Conservation (phyloP, 2,888 invertebrate genomes). For the Andrena praecox region DNA sequence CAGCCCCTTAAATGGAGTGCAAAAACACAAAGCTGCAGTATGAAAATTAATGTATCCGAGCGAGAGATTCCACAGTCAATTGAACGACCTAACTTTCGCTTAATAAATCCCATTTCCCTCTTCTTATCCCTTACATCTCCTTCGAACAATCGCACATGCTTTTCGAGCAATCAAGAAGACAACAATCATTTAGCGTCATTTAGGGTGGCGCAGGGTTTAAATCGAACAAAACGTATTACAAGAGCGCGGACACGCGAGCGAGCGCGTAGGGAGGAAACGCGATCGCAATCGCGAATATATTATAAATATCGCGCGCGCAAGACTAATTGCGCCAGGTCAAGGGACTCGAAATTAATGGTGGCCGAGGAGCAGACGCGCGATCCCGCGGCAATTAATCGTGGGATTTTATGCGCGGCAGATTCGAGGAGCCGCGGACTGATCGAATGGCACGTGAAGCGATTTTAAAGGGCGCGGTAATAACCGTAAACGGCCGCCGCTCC, state of each 20-base stretch:
- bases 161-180: too few relatives aligned
- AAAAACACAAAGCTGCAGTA: too few relatives aligned
- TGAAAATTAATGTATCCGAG: too few relatives aligned
- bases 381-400: constrained; percentile 18
- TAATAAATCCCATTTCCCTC: too few relatives aligned
- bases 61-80: too few relatives aligned
- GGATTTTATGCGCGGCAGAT: constrained; percentile 3
- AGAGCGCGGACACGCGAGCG: neutral
- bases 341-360: neutral
- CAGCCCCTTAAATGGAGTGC: too few relatives aligned
- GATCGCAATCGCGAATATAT: neutral
- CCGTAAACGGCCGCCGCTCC: constrained; percentile 36
- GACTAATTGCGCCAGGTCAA: neutral
- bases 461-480: constrained; percentile 44
- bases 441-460: constrained; percentile 32
- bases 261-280: neutral
- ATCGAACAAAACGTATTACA: neutral
- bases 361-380: neutral
- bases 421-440: constrained; percentile 28
- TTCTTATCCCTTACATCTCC: too few relatives aligned
- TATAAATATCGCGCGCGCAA: neutral
- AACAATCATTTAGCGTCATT: neutral
- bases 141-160: too few relatives aligned
- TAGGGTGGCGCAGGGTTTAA: neutral
- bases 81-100: too few relatives aligned